A percentile compares a stretch with the other conserved stretches of the same genome.
phyloP scores from a whole-genome alignment of 2,797 vertebrate genomes.

The Urosaurus nigricauda region DNA sequence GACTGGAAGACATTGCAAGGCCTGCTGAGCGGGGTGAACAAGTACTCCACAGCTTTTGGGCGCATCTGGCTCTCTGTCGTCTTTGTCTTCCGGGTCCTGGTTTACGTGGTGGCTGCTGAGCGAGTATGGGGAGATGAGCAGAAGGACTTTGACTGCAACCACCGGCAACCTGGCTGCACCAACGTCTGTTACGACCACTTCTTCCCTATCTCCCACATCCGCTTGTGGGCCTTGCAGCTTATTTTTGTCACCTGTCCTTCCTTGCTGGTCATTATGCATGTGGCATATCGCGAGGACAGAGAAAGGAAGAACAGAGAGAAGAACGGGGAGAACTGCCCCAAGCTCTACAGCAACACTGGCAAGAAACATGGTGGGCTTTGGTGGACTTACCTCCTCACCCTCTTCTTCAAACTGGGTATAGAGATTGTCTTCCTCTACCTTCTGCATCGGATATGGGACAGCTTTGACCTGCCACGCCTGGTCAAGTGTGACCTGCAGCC shows the following conservation, averaged over 20 bases:
- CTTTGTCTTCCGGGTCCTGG: conserved; percentile 95
- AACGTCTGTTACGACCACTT: conserved; percentile 94
- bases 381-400: conserved; percentile 98
- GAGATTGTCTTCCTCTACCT: conserved; percentile 93
- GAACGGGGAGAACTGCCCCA: conserved; percentile 81
- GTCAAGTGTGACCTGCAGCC: conserved; percentile 89
- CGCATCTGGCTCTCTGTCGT: conserved; percentile 97
- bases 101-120: conserved; percentile 96
- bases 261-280: conserved; percentile 95
- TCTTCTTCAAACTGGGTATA: conserved; percentile 90
- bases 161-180: conserved; percentile 93
- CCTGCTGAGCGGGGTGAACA: conserved; percentile 94
- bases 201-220: conserved; percentile 98
- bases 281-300: conserved; percentile 92
- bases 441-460: conserved; percentile 92
- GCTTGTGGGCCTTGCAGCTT: conserved; percentile 98
- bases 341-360: conserved; percentile 89
- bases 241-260: conserved; percentile 98
- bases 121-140: conserved; percentile 96
- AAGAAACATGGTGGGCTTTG: conserved; percentile 96
- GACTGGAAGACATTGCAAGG: conserved; percentile 96
- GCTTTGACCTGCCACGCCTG: conserved; percentile 90
- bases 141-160: conserved; percentile 99
- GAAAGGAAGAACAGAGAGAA: conserved; percentile 88
- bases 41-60: conserved; percentile 95